Evolutionary conservation across 2,113 vertebrate genomes (phyloP), one percentile per base, ranked within the genome.

Genomic region (Psilopsiagon aymara): DNA sequence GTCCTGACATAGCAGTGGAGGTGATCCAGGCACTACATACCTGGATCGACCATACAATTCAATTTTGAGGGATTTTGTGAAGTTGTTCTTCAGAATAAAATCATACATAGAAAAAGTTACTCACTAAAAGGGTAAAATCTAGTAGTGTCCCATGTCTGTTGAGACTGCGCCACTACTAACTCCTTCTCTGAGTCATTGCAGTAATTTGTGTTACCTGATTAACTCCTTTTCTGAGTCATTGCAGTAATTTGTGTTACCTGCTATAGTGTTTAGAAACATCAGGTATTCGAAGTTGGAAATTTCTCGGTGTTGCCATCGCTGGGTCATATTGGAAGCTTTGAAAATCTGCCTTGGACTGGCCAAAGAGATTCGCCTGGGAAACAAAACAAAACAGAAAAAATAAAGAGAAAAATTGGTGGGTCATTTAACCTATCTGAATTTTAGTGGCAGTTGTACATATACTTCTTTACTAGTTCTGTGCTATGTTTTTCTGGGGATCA

Each of bases 271-370:
- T 44, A 99, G 98, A 97, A 99, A 99, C 98, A 99, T 99, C 97
- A 99, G 97, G 75, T 99, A 99, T 88, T 99, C 99, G 69, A 99
- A 99, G 98, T 99, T 99, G 94, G 99, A 99, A 96, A 99, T 99
- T 95, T 99, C 99, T 60, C 99, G 97, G 39, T 99, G 99, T 70
- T 99, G 99, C 99, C 99, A 99, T 82, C 99, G 98, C 84, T 99
- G 99, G 62, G 99, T 99, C 99, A 99, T 99, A 90, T 98, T 99
- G 82, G 99, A 99, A 37, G 99, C 99, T 98, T 99, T 99, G 97
- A 99, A 99, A 46, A 99, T 98, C 96, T 99, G 99, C 81, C 99
- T 98, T 31, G 99, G 99, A 91, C 98, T 99, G 46, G 99, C 99
- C 95, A 99, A 97, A 87, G 99, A 99, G 95, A 99, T 99, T 43